Evolutionary conservation across 2,797 vertebrate species (phyloP), one percentile per base, ranked within the genome.

Genomic region (Parauchenoglanis punctatus): DNA sequence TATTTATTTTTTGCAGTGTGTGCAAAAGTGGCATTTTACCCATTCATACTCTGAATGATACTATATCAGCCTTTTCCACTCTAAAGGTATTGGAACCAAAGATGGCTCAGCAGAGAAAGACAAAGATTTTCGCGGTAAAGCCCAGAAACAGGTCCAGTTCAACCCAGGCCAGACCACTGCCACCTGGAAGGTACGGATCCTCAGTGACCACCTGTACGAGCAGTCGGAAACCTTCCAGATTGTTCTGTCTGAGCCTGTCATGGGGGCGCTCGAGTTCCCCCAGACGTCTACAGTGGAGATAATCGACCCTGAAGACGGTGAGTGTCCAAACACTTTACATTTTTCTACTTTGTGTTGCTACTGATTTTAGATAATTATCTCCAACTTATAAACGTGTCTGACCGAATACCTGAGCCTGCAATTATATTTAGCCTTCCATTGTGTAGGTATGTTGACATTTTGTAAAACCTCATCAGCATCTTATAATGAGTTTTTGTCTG

Each of bases 141-240:
- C 96, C 0, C 97, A 97, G 92, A 96, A 94, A 52, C 97, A 97
- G 83, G 96, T 97, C 82, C 97, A 97, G 90, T 97, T 97, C 92
- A 97, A 97, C 91, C 96, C 97, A 0, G 96, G 97, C 81, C 97
- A 97, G 89, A 95, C 93, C 54, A 93, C 92, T 75, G 96, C 96
- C 86, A 94, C 93, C 0, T 97, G 97, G 97, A 89, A 95, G 85
- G 96, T 97, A 8, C 92, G 94, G 52, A 93, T 97, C 90, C 63
- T 96, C 87, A 91, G 91, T 0, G 97, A 97, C 0, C 93, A 91
- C 3, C 90, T 94, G 77, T 96, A 96, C 0, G 97, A 97, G 84
- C 95, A 92, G 44, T 94, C 95, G 0, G 96, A 97, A 89, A 94
- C 92, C 83, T 97, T 97, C 93, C 96, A 95, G 88, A 95, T 97